Conservation (phyloP, 2,888 invertebrate species). For the Scaeva pyrastri region DNA sequence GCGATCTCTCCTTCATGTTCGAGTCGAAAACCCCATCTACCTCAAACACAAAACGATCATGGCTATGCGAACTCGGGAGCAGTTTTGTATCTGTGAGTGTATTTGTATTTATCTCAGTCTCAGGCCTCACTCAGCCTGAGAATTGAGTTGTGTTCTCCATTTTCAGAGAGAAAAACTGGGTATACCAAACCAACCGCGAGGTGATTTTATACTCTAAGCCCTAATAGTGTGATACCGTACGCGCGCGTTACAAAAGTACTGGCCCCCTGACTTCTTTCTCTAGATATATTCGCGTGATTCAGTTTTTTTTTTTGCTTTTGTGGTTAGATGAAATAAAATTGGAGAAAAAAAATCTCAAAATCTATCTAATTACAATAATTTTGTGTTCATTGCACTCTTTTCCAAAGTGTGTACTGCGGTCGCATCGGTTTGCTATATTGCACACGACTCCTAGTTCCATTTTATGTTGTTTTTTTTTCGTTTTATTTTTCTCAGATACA, state of each 20-base stretch:
- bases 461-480: conserved; percentile 5
- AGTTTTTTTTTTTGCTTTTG: conserved; percentile 45
- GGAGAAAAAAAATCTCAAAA: conserved; percentile 25
- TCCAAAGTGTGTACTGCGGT: conserved; percentile 51
- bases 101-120: conserved; percentile 18
- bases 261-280: conserved; percentile 44
- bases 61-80: too few species aligned
- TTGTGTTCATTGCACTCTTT: conserved; percentile 69
- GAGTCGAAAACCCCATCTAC: conserved; percentile 39
- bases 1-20: conserved; percentile 34
- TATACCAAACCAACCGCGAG: conserved; percentile 66
- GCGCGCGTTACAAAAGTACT: conserved; percentile 72
- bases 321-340: conserved; percentile 49
- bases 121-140: conserved; percentile 34
- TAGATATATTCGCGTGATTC: conserved; percentile 45
- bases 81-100: conserved; percentile 14
- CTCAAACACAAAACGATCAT: conserved; percentile 56
- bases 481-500: conserved; percentile 27
- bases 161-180: conserved; percentile 57
- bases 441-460: conserved; percentile 45
- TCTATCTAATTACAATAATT: conserved; percentile 65
- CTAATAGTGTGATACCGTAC: conserved; percentile 74
- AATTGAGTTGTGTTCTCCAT: conserved; percentile 55
- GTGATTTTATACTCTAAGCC: conserved; percentile 71
- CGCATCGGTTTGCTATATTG: conserved; percentile 54